These are phyloP conservation scores for Epinephelus moara DNA, from an alignment of 2,113 vertebrate species.

Conservation along the genomic window DNA sequence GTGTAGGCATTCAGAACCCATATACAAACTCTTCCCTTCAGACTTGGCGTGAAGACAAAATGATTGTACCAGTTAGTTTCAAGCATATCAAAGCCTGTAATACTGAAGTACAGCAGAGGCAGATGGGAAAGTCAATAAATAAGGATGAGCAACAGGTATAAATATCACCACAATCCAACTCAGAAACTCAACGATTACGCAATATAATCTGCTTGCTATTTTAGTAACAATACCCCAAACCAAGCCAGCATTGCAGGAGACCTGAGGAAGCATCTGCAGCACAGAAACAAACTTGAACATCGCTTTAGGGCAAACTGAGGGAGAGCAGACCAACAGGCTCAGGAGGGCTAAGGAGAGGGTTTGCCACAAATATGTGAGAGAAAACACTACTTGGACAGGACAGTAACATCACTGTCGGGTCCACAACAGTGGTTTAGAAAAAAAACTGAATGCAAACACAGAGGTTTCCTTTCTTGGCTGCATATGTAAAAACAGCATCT, in stretches of 20 bases:
- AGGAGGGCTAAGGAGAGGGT: constrained; percentile 28
- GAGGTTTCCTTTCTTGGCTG: constrained; percentile 38
- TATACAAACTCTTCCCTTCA: neutral
- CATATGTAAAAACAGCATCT: constrained; percentile 45
- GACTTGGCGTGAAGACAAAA: neutral
- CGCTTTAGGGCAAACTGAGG: constrained; percentile 40
- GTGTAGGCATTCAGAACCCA: neutral
- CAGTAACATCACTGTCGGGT: constrained; percentile 50
- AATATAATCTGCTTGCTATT: constrained; percentile 32
- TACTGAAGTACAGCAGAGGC: neutral
- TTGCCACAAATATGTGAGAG: constrained; percentile 65
- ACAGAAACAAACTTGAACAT: constrained; percentile 40
- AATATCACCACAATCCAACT: neutral
- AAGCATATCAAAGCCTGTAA: neutral
- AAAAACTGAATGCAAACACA: constrained; percentile 36
- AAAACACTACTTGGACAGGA: constrained; percentile 48
- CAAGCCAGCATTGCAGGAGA: constrained; percentile 35
- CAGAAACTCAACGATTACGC: neutral
- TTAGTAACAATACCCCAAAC: constrained; percentile 28
- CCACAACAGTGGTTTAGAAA: constrained; percentile 4
- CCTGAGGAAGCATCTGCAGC: constrained; percentile 49
- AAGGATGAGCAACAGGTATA: neutral
- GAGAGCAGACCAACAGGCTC: constrained; percentile 31
- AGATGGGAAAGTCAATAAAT: neutral
- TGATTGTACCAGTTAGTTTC: neutral